Conservation (phyloP, 2,888 invertebrate genomes). For the Cryptophagus acutangulus region DNA sequence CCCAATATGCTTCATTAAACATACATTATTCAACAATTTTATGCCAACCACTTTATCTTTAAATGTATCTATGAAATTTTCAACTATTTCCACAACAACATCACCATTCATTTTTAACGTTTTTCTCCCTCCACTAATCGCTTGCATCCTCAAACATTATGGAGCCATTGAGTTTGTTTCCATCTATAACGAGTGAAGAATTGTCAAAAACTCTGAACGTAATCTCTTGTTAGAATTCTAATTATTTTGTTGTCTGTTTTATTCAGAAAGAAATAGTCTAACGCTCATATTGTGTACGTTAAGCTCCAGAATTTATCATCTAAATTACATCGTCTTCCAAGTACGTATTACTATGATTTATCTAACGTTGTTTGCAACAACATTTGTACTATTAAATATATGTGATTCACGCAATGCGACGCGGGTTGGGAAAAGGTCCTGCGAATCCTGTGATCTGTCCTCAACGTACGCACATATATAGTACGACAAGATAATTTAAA, state of each 20-base stretch:
- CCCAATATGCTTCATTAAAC: too few species aligned
- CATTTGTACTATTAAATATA: slow-evolving; percentile 37
- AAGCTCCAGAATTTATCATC: slow-evolving; percentile 29
- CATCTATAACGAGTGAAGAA: too few species aligned
- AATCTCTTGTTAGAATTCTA: slow-evolving; percentile 17
- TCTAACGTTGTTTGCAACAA: slow-evolving; percentile 34
- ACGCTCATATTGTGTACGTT: slow-evolving; percentile 24
- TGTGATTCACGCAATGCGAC: slow-evolving; percentile 13
- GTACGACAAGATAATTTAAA: slow-evolving; percentile 7
- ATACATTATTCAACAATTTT: too few species aligned
- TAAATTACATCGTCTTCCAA: slow-evolving; percentile 28
- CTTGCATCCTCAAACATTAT: too few species aligned
- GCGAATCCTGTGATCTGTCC: slow-evolving; percentile 4
- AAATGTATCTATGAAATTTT: too few species aligned
- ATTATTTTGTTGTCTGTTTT: slow-evolving; percentile 17
- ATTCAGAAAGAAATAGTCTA: slow-evolving; percentile 20
- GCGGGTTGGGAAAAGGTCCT: not conserved
- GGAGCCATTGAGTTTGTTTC: too few species aligned
- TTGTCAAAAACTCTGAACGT: slow-evolving; percentile 14
- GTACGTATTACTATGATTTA: slow-evolving; percentile 37
- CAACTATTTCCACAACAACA: too few species aligned
- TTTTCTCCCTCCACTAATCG: too few species aligned
- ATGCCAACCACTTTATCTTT: too few species aligned
- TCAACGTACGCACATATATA: not conserved
- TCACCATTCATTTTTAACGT: too few species aligned